These are phyloP conservation scores for Dendrocincla tyrannina DNA, from an alignment of 2,797 vertebrate species.

Conservation along the genomic window DNA sequence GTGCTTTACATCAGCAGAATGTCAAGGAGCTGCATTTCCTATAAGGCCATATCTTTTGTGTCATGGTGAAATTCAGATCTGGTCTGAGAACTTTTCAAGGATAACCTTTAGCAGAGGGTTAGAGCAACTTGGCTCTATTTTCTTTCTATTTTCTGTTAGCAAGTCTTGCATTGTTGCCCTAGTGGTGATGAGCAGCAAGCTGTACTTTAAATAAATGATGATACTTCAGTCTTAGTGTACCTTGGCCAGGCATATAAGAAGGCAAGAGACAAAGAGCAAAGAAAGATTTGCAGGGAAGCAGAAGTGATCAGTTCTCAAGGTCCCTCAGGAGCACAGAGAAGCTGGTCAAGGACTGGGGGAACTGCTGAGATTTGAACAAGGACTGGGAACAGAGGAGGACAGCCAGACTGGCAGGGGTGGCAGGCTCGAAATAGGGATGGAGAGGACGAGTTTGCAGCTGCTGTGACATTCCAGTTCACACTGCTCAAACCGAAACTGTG, in stretches of 20 bases:
- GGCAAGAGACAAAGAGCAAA: neutral
- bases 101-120: neutral
- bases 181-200: neutral
- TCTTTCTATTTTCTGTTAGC: neutral
- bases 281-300: neutral
- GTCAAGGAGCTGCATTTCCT: neutral
- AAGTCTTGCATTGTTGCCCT: neutral
- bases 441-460: neutral
- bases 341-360: neutral
- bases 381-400: neutral
- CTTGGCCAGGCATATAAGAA: neutral
- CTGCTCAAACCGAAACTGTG: neutral
- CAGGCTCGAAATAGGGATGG: neutral
- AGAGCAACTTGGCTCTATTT: neutral
- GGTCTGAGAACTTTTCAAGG: neutral
- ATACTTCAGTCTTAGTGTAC: too few species aligned
- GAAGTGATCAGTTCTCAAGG: neutral
- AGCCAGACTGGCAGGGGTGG: neutral
- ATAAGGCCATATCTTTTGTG: neutral
- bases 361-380: neutral
- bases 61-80: neutral
- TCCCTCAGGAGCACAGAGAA: neutral
- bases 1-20: neutral
- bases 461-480: neutral
- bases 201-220: neutral